A percentile compares a stretch with the other conserved stretches of the same genome.
Evolutionary conservation across 2,113 vertebrate species (phyloP).

Genomic region (Gasterosteus aculeatus): DNA sequence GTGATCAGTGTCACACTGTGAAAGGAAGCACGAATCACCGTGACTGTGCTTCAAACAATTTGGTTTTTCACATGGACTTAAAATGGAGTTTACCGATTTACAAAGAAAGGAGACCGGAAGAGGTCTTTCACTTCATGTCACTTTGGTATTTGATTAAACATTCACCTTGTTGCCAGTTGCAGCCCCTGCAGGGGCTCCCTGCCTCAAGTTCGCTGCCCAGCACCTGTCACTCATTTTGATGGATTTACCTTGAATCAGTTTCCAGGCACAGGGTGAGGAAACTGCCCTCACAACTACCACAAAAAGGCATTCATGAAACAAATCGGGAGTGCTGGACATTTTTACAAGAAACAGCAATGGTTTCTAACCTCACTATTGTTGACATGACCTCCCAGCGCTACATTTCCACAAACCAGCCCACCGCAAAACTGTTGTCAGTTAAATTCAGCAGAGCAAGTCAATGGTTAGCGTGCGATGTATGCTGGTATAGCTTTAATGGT

Average conservation of each 20-base stretch:
- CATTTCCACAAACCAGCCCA: slow-evolving; percentile 6
- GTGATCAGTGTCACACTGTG: slow-evolving; percentile 13
- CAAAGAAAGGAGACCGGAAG: neutral
- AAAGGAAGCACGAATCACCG: slow-evolving; percentile 15
- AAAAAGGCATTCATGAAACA: slow-evolving; percentile 39
- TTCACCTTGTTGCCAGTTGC: slow-evolving; percentile 16
- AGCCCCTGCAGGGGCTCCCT: slow-evolving; percentile 12
- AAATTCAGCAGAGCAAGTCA: slow-evolving; percentile 3
- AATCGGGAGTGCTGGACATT: slow-evolving; percentile 9
- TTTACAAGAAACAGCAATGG: slow-evolving; percentile 17
- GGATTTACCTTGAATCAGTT: slow-evolving; percentile 26
- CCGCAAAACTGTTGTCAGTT: neutral
- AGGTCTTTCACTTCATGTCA: neutral
- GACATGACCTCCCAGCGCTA: slow-evolving; percentile 10
- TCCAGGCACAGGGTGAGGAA: slow-evolving; percentile 25
- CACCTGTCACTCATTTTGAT: slow-evolving; percentile 58
- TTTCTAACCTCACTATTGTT: slow-evolving; percentile 9
- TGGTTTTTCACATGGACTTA: slow-evolving; percentile 1
- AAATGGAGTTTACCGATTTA: neutral
- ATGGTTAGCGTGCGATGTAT: slow-evolving; percentile 2
- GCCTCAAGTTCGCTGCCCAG: slow-evolving; percentile 10
- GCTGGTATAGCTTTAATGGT: neutral
- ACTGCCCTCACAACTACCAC: slow-evolving; percentile 26
- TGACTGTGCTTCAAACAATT: neutral
- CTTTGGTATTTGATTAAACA: neutral